Conservation (phyloP, 1,140 invertebrate species). For the Bombus difficillimus region DNA sequence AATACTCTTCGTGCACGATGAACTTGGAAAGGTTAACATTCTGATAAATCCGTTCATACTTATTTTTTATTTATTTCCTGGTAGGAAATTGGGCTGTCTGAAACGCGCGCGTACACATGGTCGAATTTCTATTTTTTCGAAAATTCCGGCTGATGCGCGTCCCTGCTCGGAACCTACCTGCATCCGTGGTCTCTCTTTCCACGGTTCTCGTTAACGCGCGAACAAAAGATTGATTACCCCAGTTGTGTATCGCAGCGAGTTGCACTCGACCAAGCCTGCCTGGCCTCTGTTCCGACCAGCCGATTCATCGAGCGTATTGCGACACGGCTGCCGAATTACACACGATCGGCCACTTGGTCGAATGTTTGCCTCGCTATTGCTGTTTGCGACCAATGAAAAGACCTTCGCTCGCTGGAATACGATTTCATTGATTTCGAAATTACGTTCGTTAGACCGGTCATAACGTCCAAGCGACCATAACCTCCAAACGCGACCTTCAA, state of each 20-base stretch:
- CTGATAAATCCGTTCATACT: neutral
- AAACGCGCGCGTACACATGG: neutral
- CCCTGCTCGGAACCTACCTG: neutral
- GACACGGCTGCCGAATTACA: neutral
- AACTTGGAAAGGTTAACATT: neutral
- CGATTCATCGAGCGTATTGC: conserved; percentile 20
- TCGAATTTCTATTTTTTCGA: neutral
- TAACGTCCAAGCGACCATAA: neutral
- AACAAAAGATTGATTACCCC: conserved; percentile 70
- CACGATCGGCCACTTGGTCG: neutral
- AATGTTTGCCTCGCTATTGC: neutral
- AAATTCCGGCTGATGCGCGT: neutral
- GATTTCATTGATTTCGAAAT: neutral
- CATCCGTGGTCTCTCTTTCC: conserved; percentile 32
- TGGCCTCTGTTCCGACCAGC: neutral
- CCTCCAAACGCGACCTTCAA: neutral
- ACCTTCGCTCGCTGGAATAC: neutral
- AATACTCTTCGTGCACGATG: neutral
- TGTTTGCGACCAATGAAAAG: neutral
- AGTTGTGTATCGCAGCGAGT: conserved; percentile 50
- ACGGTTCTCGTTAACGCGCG: conserved; percentile 60
- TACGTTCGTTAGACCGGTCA: neutral
- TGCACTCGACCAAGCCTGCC: conserved; percentile 33
- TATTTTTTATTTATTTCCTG: too few species aligned
- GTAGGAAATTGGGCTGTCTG: neutral